Base-by-base conservation (phyloP, 2,888 invertebrate species). In the Cryptosula pallasiana region DNA sequence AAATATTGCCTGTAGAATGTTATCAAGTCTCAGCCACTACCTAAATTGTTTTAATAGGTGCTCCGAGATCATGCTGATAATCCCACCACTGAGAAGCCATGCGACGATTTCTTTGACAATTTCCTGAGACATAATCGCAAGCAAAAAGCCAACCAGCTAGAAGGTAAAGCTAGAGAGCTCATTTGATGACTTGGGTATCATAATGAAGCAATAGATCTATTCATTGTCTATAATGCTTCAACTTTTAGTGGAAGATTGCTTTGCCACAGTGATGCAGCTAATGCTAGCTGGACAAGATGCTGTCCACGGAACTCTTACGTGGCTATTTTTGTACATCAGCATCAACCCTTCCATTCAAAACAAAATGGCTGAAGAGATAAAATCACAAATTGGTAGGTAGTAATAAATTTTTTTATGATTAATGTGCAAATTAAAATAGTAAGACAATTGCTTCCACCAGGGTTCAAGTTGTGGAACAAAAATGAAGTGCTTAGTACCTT, bases 211-310 rank as follows among this genome's bases (percentile, higher is more conserved):
- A 13, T 45, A 13, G 9, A 9, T 13, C 20, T 13, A 13, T 20
- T 45, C 9, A 20, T 45, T 45, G 45, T 55, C 55, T 55, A 55
- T 55, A n/a, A n/a, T 55, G 45, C 9, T 55, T 55, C n/a, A n/a
- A n/a, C n/a, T n/a, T n/a, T 23, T 32, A 63, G 63, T 32, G 2
- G 63, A 63, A 63, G 63, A 63, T 27, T 63, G 63, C 27, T 63
- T 63, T 63, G 63, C 63, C 5, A 63, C 63, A 29, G 63, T 63
- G 3, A 63, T 63, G 63, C 63, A 63, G 63, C n/a, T 63, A 32
- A 63, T 63, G 63, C 63, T 63, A n/a, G 63, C 63, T 25, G 63
- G 63, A 25, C 9, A 29, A 1, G 63, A 63, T 32, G 63, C 63
- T 13, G 34, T 63, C 9, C 63, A 63, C 27, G 63, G 63, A 63